phyloP scores from a whole-genome alignment of 2,888 invertebrate species.

The Lepidochrysops patricia region DNA sequence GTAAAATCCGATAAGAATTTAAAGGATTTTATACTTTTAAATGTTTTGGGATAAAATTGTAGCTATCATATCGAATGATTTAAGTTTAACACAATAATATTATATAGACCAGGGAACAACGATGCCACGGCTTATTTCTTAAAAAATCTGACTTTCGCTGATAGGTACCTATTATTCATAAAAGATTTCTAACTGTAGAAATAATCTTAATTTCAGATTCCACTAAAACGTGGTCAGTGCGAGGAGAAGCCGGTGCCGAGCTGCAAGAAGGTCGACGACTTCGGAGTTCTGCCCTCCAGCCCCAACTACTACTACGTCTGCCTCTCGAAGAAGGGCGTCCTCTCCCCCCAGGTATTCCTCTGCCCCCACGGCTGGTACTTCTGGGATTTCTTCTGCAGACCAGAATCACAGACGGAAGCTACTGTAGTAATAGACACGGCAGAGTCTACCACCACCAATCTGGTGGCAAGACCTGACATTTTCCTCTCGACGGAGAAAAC shows the following conservation, averaged over 20 bases:
- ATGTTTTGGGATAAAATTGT: neutral
- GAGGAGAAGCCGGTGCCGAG: constrained; percentile 41
- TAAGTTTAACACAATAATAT: no score
- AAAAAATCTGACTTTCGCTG: no score
- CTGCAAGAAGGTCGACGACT: constrained; percentile 47
- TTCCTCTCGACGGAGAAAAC: constrained; percentile 57
- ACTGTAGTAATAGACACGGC: constrained; percentile 12
- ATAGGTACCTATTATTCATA: no score
- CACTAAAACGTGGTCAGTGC: constrained; percentile 51
- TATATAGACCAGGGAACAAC: no score
- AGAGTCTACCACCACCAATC: constrained; percentile 16
- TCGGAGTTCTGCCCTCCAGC: constrained; percentile 41
- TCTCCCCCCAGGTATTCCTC: constrained; percentile 58
- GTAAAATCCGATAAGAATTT: neutral
- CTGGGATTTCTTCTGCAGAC: constrained; percentile 50
- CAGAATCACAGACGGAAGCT: constrained; percentile 32
- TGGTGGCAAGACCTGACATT: constrained; percentile 27
- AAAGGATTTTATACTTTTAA: neutral
- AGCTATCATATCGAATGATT: no score
- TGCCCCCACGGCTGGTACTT: constrained; percentile 64
- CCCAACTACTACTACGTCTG: constrained; percentile 63
- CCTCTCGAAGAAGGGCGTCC: constrained; percentile 34
- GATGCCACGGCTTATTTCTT: no score
- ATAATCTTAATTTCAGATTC: no score
- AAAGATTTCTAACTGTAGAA: no score